Conservation (phyloP, 2,888 invertebrate species). For the Drosophila affinis region DNA sequence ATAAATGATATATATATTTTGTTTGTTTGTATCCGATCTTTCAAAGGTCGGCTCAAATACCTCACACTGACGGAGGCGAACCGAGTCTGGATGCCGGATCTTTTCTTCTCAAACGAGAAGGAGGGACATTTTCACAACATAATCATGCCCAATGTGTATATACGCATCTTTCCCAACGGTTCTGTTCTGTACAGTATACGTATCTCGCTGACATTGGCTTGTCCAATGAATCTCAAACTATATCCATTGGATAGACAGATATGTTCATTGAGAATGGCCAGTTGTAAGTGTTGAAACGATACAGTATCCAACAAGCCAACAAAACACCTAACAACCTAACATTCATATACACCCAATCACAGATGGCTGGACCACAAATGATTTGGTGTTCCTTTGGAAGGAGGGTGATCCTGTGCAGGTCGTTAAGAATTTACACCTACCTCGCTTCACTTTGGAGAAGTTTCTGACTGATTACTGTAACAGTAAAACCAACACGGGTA, state of each 20-base stretch:
- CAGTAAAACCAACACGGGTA: slow-evolving; percentile 98
- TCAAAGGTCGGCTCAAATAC: slow-evolving; percentile 92
- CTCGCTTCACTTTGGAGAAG: slow-evolving; percentile 96
- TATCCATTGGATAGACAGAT: slow-evolving; percentile 98
- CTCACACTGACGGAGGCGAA: slow-evolving; percentile 96
- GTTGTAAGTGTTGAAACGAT: slow-evolving; percentile 90
- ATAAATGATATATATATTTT: background rate
- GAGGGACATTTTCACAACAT: slow-evolving; percentile 98
- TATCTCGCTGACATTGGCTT: slow-evolving; percentile 96
- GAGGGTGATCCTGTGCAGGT: slow-evolving; percentile 98
- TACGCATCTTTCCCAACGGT: slow-evolving; percentile 97
- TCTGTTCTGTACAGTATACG: slow-evolving; percentile 98
- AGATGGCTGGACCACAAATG: slow-evolving; percentile 99
- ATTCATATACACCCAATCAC: background rate
- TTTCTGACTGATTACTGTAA: slow-evolving; percentile 98
- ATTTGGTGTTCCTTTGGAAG: slow-evolving; percentile 98
- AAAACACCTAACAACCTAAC: background rate
- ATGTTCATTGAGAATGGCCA: slow-evolving; percentile 97
- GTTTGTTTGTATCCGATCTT: slow-evolving; percentile 38
- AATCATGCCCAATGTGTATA: slow-evolving; percentile 98
- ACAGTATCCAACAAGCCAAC: background rate
- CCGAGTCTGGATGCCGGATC: slow-evolving; percentile 99
- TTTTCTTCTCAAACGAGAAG: slow-evolving; percentile 99
- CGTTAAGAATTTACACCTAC: slow-evolving; percentile 95
- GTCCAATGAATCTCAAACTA: slow-evolving; percentile 98